These are phyloP conservation scores for Saturnia pavonia DNA, from an alignment of 2,888 invertebrate species.

Conservation along the genomic window DNA sequence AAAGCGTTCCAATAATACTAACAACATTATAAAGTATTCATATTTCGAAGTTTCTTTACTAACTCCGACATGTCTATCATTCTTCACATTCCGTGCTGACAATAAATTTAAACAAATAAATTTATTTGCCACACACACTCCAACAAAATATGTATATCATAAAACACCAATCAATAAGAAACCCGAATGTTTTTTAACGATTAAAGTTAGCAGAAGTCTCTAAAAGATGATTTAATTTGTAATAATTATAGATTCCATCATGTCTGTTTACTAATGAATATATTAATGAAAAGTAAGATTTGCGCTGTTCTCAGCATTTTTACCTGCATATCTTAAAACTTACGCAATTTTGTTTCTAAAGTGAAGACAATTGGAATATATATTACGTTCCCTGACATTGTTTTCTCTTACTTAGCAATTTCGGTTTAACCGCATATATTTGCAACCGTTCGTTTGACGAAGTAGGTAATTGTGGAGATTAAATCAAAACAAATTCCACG, in stretches of 20 bases:
- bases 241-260: background rate
- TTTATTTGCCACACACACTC: background rate
- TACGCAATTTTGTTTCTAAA: background rate
- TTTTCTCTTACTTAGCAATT: background rate
- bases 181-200: background rate
- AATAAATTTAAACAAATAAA: constrained; percentile 6
- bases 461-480: background rate
- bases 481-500: constrained; percentile 6
- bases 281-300: no score
- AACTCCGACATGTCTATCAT: background rate
- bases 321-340: background rate
- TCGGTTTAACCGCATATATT: background rate
- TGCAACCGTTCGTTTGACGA: background rate
- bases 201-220: background rate
- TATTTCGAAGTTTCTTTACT: constrained; percentile 8
- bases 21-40: background rate
- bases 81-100: background rate
- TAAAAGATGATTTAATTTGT: background rate
- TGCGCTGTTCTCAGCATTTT: no score
- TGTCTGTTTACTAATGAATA: background rate
- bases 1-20: constrained; percentile 2
- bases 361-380: background rate
- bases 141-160: background rate
- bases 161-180: background rate
- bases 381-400: background rate